Base-by-base conservation (phyloP, 2,888 invertebrate species). In the Drosophila yooni region DNA sequence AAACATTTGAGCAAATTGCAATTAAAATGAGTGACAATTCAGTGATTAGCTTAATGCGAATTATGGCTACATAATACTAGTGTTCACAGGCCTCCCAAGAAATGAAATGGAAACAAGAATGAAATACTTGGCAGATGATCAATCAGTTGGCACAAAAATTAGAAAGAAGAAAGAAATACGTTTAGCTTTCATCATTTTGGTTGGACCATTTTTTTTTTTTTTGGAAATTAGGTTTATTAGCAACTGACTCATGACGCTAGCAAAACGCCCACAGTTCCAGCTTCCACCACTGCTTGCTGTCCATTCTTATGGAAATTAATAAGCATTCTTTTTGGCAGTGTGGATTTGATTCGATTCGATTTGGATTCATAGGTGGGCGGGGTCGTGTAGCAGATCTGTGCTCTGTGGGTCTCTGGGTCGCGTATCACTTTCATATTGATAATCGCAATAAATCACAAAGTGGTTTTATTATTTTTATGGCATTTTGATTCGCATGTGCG, bases 371-470 rank as follows among this genome's bases (percentile, higher is more conserved):
- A 69, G 57, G 80, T 76, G 68, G 81, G 78, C 76, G 76, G 52
- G 53, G 68, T 58, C 68, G 57, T 58, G 38, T 50, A 53, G 40
- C 33, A 40, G 8, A 15, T 38, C 4, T 11, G 25, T 38, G 53
- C 40, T 57, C 65, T 65, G 31, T 70, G 56, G 60, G 60, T 80
- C 83, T 88, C 70, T 85, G 79, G 85, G 89, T 88, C 90, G 76
- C 72, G 89, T 89, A 86, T 90, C 90, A 90, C 86, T 86, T 86
- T 86, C 89, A 77, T 79, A 87, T 86, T 90, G 84, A 90, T 90
- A 90, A 88, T 87, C 87, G 79, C 74, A 74, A 83, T 86, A 86
- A 90, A 86, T 86, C 86, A 70, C 63, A 70, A 70, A 73, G 63
- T 83, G 82, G 64, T 84, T 79, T 78, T 77, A 67, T 80, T 71